These are phyloP conservation scores for Coecobrya sp. DNA, from an alignment of 2,888 invertebrate species.

Conservation along the genomic window DNA sequence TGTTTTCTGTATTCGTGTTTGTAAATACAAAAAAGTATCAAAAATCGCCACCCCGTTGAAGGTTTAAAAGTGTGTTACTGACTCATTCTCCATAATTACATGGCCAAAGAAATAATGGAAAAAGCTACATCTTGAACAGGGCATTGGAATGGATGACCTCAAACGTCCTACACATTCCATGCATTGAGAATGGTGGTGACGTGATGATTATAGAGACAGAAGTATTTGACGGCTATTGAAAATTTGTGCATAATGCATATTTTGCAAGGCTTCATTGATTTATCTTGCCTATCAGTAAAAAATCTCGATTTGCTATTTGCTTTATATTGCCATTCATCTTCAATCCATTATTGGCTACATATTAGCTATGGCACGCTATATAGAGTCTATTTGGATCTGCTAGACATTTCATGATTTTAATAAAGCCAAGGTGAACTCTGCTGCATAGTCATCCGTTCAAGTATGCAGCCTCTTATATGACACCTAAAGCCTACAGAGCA, in stretches of 20 bases:
- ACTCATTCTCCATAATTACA: neutral
- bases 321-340: neutral
- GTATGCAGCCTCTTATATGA: no score
- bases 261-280: constrained; percentile 44
- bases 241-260: constrained; percentile 28
- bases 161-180: constrained; percentile 66
- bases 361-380: neutral
- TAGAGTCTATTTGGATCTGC: constrained; percentile 7
- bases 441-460: neutral
- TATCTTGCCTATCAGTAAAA: constrained; percentile 2
- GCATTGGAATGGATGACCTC: constrained; percentile 50
- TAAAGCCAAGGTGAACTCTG: constrained; percentile 69
- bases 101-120: neutral
- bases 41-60: neutral
- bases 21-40: neutral
- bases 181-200: neutral
- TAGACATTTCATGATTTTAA: constrained; percentile 46
- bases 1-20: neutral
- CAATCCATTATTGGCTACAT: constrained; percentile 37
- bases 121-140: neutral
- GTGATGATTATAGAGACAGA: constrained; percentile 3
- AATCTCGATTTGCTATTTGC: constrained; percentile 15
- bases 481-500: no score
- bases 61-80: neutral
- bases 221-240: constrained; percentile 19